These are phyloP conservation scores for Anadara kagoshimensis DNA, from an alignment of 1,140 invertebrate genomes.

Conservation along the genomic window DNA sequence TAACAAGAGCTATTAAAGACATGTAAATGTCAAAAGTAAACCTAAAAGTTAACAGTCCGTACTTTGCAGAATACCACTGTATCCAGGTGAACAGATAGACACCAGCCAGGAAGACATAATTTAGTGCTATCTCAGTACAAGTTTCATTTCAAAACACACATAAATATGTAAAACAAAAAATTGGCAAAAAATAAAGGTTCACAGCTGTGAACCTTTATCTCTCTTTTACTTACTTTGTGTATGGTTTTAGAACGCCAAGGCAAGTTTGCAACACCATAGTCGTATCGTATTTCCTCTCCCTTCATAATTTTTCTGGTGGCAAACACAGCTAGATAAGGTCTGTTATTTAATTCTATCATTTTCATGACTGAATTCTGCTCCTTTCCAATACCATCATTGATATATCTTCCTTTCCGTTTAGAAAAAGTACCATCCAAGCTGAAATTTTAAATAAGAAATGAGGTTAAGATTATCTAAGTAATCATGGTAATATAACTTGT, in stretches of 20 bases:
- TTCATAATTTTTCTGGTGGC: background rate
- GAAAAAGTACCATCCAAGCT: constrained; percentile 22
- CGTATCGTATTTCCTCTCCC: constrained; percentile 4
- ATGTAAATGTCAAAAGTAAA: too few species aligned
- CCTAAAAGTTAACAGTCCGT: too few species aligned
- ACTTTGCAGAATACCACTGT: too few species aligned
- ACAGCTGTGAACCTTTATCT: too few species aligned
- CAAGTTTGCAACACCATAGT: constrained; percentile 11
- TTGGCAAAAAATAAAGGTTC: too few species aligned
- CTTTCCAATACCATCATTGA: constrained; percentile 20
- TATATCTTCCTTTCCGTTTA: background rate
- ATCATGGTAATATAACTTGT: background rate
- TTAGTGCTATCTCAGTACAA: too few species aligned
- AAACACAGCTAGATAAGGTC: constrained; percentile 6
- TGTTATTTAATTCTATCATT: background rate
- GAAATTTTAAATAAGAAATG: background rate
- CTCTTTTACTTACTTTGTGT: too few species aligned
- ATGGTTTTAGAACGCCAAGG: constrained; percentile 9
- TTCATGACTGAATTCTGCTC: constrained; percentile 6
- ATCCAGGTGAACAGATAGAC: too few species aligned
- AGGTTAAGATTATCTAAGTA: background rate
- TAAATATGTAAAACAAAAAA: too few species aligned
- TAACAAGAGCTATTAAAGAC: too few species aligned
- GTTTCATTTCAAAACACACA: too few species aligned
- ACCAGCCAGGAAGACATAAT: too few species aligned